A percentile compares a stretch with the other conserved stretches of the same genome.
Evolutionary conservation across 2,888 invertebrate species (phyloP).

Genomic region (Drosophila incognita): DNA sequence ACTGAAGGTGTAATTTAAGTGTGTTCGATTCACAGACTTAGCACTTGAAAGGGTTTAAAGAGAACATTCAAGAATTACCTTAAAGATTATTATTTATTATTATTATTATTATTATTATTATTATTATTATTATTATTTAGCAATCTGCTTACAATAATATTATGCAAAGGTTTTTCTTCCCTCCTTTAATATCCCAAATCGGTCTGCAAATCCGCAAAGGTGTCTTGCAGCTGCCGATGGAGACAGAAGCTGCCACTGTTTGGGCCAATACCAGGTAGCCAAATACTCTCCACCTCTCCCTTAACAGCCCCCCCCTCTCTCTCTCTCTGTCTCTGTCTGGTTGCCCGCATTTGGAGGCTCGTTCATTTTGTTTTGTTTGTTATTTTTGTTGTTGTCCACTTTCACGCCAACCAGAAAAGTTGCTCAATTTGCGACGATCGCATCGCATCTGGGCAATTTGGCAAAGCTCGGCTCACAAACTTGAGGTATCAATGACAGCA

Average conservation of each 20-base stretch:
- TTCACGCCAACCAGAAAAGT: constrained; percentile 56
- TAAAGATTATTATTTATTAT: no score
- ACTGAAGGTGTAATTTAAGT: background rate
- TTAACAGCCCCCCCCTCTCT: background rate
- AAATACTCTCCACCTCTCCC: background rate
- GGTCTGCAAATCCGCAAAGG: background rate
- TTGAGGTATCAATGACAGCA: constrained; percentile 57
- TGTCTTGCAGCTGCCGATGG: constrained; percentile 32
- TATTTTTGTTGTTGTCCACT: constrained; percentile 53
- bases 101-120: no score
- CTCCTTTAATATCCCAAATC: background rate
- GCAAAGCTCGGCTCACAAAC: constrained; percentile 40
- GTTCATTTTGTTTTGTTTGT: background rate
- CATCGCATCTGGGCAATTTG: constrained; percentile 54
- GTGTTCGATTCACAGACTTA: background rate
- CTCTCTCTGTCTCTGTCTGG: background rate
- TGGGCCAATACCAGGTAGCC: background rate
- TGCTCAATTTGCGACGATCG: constrained; percentile 55
- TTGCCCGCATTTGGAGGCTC: constrained; percentile 4
- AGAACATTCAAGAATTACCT: background rate
- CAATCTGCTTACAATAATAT: background rate
- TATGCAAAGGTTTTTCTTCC: background rate
- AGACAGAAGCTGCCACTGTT: constrained; percentile 45
- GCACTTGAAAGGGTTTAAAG: background rate
- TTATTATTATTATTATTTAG: background rate